Percentiles rank a stretch among this genome's conserved stretches.
phyloP scores from a whole-genome alignment of 2,888 invertebrate genomes.

The Plagiodera versicolora region DNA sequence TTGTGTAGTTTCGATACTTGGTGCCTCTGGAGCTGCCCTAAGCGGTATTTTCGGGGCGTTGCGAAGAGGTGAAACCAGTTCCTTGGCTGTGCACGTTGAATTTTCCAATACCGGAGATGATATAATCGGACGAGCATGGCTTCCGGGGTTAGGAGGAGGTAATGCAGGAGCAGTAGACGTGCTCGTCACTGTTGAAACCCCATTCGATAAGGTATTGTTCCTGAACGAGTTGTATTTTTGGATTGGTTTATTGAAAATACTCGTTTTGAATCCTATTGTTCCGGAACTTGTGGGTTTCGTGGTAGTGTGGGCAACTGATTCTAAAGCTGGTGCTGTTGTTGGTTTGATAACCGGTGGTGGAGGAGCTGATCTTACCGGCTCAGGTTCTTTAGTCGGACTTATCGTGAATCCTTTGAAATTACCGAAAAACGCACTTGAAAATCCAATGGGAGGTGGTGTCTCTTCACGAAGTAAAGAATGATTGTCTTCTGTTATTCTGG shows the following conservation, averaged over 20 bases:
- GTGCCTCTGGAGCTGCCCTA: conserved; percentile 63
- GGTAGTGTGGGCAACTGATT: background rate
- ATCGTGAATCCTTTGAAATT: conserved; percentile 84
- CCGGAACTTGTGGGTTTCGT: conserved; percentile 30
- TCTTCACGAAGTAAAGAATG: conserved; percentile 63
- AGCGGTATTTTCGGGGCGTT: conserved; percentile 63
- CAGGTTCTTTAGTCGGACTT: conserved; percentile 61
- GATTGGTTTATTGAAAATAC: conserved; percentile 40
- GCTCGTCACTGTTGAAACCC: conserved; percentile 50
- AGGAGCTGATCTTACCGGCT: conserved; percentile 61
- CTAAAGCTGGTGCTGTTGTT: background rate
- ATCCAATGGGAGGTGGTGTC: conserved; percentile 36
- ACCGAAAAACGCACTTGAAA: conserved; percentile 71
- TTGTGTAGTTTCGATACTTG: conserved; percentile 52
- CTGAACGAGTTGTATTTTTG: conserved; percentile 46
- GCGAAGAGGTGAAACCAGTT: conserved; percentile 67
- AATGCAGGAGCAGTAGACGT: conserved; percentile 57
- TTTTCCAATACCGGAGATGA: conserved; percentile 80
- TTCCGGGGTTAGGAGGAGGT: conserved; percentile 66
- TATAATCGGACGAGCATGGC: conserved; percentile 71
- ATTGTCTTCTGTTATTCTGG: conserved; percentile 67
- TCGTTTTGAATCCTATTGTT: conserved; percentile 31
- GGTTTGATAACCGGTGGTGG: conserved; percentile 60
- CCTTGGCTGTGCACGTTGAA: conserved; percentile 79
- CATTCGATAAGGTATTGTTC: conserved; percentile 53